phyloP scores from a whole-genome alignment of 2,113 vertebrate genomes.

The Oryzias curvinotus region DNA sequence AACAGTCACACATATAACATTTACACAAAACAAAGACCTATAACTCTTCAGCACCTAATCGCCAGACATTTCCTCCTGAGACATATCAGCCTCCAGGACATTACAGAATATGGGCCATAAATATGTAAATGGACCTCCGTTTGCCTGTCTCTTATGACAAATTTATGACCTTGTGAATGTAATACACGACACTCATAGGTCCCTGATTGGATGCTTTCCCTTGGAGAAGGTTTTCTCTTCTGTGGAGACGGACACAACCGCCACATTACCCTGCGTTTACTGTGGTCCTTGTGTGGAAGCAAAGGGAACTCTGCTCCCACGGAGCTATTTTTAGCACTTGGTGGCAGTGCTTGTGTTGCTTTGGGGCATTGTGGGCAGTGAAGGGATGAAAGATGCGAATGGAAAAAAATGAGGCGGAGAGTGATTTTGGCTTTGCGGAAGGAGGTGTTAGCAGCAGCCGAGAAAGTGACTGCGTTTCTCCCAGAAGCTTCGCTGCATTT shows the following conservation, averaged over 20 bases:
- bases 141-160: slow-evolving; percentile 26
- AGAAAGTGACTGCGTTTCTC: slow-evolving; percentile 20
- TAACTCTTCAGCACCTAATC: slow-evolving; percentile 9
- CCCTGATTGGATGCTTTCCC: slow-evolving; percentile 26
- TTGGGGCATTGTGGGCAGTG: slow-evolving; percentile 8
- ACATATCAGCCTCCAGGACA: slow-evolving; percentile 23
- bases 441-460: slow-evolving; percentile 20
- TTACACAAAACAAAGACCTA: too few species aligned
- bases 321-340: slow-evolving; percentile 58
- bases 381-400: not conserved
- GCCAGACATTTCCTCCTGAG: slow-evolving; percentile 12
- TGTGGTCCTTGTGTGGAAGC: slow-evolving; percentile 27
- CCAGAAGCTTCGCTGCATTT: slow-evolving; percentile 15
- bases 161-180: slow-evolving; percentile 28
- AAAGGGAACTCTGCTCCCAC: slow-evolving; percentile 45
- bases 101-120: slow-evolving; percentile 19
- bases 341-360: slow-evolving; percentile 5
- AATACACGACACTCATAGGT: slow-evolving; percentile 17
- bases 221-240: slow-evolving; percentile 24
- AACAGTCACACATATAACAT: slow-evolving; percentile 1
- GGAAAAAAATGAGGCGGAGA: slow-evolving; percentile 28
- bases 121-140: slow-evolving; percentile 31
- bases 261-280: slow-evolving; percentile 36
- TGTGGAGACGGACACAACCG: slow-evolving; percentile 35
- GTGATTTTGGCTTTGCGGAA: slow-evolving; percentile 1